phyloP scores from a whole-genome alignment of 2,113 vertebrate genomes.

The Ondatra zibethicus region DNA sequence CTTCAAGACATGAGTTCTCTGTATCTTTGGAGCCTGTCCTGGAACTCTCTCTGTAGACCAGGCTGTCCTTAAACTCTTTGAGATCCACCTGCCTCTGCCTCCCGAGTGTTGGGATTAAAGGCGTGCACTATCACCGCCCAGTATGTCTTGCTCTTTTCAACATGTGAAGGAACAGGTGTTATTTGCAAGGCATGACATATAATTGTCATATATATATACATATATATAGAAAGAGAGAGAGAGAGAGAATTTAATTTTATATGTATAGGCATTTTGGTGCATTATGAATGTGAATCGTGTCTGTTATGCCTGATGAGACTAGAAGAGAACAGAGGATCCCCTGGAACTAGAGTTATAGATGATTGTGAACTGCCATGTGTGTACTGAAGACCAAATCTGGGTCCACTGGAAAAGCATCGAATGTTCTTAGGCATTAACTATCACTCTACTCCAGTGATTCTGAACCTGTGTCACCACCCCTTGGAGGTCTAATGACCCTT shows the following conservation, averaged over 20 bases:
- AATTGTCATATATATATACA: not conserved
- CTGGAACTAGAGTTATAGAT: not conserved
- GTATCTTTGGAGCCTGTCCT: too few species aligned
- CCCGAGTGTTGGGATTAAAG: too few species aligned
- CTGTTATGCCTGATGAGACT: not conserved
- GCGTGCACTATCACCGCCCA: too few species aligned
- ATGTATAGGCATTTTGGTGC: not conserved
- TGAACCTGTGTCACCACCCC: rapidly evolving
- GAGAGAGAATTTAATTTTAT: too few species aligned
- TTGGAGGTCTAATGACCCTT: not conserved
- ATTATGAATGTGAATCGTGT: not conserved
- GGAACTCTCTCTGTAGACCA: too few species aligned
- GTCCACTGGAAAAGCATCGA: not conserved
- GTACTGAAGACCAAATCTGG: not conserved
- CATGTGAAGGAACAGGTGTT: not conserved
- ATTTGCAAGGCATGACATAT: not conserved
- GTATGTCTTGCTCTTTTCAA: not conserved
- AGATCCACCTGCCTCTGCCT: too few species aligned
- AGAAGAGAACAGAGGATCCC: not conserved
- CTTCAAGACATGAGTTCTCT: too few species aligned
- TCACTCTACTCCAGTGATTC: not conserved
- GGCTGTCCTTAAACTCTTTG: too few species aligned
- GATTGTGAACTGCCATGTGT: not conserved
- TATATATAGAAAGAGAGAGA: too few species aligned
- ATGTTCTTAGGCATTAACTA: not conserved